Evolutionary conservation across 2,797 vertebrate genomes (phyloP), one percentile per base, ranked within the genome.

Genomic region (Mus caroli): DNA sequence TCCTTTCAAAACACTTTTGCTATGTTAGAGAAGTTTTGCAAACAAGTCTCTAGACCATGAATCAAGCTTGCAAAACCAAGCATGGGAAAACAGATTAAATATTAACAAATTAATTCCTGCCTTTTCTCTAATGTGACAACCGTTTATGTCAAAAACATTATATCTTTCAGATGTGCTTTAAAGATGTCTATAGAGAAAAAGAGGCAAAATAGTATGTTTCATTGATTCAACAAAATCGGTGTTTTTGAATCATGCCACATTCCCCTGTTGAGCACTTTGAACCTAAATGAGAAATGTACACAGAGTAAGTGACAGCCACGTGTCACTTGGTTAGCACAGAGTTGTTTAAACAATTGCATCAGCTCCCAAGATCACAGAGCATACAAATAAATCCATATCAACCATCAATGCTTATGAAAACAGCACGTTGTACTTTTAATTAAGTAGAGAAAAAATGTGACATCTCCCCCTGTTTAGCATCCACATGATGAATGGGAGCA

Each of bases 271-370:
- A 92, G 46, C 24, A 71, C 71, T 88, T 88, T 91, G 75, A 56
- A 58, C 52, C 15, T n/a, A 77, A 83, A 79, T 86, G 67, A 91
- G 46, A 69, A 90, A 90, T 11, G 26, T 1, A 1, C 0, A 0
- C 4, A 11, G 19, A 6, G 79, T 64, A 77, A 52, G 79, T 64
- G 80, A 52, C 85, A 97, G 62, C 37, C n/a, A 14, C 34, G 37
- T 17, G 13, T 50, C 6, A 58, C 85, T 96, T 91, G 96, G 92
- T 96, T 37, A 86, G 31, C 46, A 86, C 20, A 62, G 56, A 3
- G 7, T 82, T 97, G 90, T 95, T 97, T 96, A 83, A 77, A 67
- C 0, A 22, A 92, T 60, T 75, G 90, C 62, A 83, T 94, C 62
- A 80, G 82, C 17, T 79, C 85, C 82, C 13, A 52, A 52, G 37